phyloP scores from a whole-genome alignment of 1,140 invertebrate species.

The Calosoma granatense region DNA sequence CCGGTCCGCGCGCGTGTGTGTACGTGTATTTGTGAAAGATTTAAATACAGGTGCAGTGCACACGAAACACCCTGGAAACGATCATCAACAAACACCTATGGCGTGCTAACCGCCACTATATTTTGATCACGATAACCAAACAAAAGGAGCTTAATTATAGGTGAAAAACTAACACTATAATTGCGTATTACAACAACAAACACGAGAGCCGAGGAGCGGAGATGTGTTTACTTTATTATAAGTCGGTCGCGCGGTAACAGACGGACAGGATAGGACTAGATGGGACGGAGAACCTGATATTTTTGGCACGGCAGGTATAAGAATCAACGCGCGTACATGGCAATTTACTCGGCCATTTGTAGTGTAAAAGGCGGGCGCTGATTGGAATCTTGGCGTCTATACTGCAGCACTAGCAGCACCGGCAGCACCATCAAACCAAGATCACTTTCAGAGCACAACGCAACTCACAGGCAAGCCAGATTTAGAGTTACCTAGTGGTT shows the following conservation, averaged over 20 bases:
- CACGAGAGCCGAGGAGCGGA: not conserved
- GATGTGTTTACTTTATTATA: not conserved
- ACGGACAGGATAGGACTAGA: too few species aligned
- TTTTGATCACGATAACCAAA: constrained; percentile 6
- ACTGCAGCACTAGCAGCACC: too few species aligned
- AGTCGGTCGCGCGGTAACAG: too few species aligned
- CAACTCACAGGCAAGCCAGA: too few species aligned
- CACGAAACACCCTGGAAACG: not conserved
- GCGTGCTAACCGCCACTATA: not conserved
- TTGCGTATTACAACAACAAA: constrained; percentile 8
- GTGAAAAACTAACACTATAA: constrained; percentile 8
- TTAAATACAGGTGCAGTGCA: constrained; percentile 4
- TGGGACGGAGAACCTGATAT: not conserved
- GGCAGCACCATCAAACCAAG: too few species aligned
- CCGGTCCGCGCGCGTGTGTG: too few species aligned
- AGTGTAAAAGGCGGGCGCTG: not conserved
- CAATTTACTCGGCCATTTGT: not conserved
- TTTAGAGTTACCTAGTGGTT: too few species aligned
- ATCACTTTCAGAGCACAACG: too few species aligned
- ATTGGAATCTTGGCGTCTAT: not conserved
- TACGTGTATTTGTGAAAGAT: too few species aligned
- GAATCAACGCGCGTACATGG: not conserved
- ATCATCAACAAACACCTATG: constrained; percentile 1
- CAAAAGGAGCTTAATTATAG: constrained; percentile 7
- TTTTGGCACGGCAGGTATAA: constrained; percentile 4